Evolutionary conservation across 2,797 vertebrate species (phyloP).

Genomic region (Hapalemur alaotrensis): DNA sequence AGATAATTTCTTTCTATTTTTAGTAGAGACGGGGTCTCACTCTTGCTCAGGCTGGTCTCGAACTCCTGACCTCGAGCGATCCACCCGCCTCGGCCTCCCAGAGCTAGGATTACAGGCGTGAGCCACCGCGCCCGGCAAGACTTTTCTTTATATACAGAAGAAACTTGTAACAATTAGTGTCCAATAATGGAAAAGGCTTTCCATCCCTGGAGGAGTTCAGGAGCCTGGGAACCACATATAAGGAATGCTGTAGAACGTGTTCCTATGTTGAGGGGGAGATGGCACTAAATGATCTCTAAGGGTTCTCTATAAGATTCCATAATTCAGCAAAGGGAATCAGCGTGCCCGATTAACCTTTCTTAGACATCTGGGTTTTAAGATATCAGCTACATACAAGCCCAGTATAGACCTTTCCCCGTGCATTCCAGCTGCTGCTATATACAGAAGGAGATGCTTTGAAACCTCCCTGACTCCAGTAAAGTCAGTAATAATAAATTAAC

Average conservation of each 20-base stretch:
- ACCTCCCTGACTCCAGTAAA: neutral
- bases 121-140: neutral
- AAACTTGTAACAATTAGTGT: neutral
- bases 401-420: fast-evolving
- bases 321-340: neutral
- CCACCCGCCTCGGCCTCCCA: too few relatives aligned
- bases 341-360: neutral
- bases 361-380: neutral
- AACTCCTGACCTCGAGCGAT: too few relatives aligned
- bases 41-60: too few relatives aligned
- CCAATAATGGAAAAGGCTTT: neutral
- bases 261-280: neutral
- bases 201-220: neutral
- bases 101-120: too few relatives aligned
- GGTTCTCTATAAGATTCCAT: neutral
- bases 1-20: too few relatives aligned
- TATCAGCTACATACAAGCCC: neutral
- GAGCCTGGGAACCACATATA: neutral
- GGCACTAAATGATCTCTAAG: neutral
- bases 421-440: neutral
- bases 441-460: neutral
- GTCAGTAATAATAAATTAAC: neutral
- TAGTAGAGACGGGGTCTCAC: too few relatives aligned
- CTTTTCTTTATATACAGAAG: neutral
- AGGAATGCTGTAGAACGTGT: neutral